Evolutionary conservation across 2,888 invertebrate species (phyloP), one percentile per base, ranked within the genome.

Genomic region (Drosophila anomelani): DNA sequence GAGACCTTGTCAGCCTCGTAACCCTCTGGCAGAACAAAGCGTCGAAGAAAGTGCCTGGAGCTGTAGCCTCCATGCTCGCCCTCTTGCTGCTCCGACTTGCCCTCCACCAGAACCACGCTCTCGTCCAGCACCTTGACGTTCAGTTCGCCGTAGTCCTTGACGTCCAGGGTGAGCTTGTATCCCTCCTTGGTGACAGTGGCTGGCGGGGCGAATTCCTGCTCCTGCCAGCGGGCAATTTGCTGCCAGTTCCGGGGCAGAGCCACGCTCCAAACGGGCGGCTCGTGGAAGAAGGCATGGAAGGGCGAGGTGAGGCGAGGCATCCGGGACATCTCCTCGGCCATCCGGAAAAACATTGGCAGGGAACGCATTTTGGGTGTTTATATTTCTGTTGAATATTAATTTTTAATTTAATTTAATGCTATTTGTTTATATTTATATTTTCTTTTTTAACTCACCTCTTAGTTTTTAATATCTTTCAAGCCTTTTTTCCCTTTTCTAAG

Each of bases 111-210:
- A 64, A 95, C 94, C 55, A 95, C 94, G 54, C 93, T 94, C 78
- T 95, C 94, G 12, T 96, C 96, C 0, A 95, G 93, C 0, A 96
- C 96, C 91, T 96, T 96, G 34, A 97, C 96, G 1, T 94, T 94
- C 53, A 97, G 95, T 90, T 97, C 96, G 34, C 95, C 95, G 0
- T 96, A 97, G 78, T 96, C 95, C 86, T 95, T 95, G 0, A 97
- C 96, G 88, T 97, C 96, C 78, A 97, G 92, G 76, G 94, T 94
- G n/a, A 95, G 95, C 86, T 95, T 95, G 69, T 95, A 95, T 70
- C 95, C 95, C 79, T 95, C 94, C 8, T 94, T 94, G 85, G 95
- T 95, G 23, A 93, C 77, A 3, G 80, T 85, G 2, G 78, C 73
- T 1, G 72, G 60, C 5, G 78, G 61, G 0, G 63, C 58, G 7